These are phyloP conservation scores for Liasis olivaceus DNA, from an alignment of 2,797 vertebrate species.

Conservation along the genomic window DNA sequence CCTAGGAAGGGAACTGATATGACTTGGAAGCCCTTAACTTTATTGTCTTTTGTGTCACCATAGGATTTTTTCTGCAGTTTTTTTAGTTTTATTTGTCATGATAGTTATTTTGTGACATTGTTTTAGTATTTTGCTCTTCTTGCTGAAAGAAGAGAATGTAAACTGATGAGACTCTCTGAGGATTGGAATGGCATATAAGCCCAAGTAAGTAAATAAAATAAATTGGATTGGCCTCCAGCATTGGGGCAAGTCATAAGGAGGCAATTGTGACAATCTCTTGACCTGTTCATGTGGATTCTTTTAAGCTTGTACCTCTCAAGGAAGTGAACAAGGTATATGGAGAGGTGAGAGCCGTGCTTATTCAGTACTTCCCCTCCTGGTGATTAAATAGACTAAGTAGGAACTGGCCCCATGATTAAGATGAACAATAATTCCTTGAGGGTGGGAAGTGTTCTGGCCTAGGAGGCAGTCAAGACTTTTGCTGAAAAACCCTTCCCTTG, in stretches of 20 bases:
- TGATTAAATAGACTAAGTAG: neutral
- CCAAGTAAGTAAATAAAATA: neutral
- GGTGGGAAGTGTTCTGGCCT: neutral
- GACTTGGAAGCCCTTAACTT: too few species aligned
- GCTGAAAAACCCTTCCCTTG: neutral
- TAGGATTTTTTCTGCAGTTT: neutral
- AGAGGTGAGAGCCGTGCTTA: neutral
- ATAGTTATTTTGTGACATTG: neutral
- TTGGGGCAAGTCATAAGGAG: neutral
- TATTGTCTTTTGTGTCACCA: too few species aligned
- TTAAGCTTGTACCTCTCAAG: neutral
- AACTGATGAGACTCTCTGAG: neutral
- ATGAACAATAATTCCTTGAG: neutral
- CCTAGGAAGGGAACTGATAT: too few species aligned
- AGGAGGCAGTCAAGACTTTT: neutral
- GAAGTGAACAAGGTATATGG: neutral
- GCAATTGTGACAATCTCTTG: neutral
- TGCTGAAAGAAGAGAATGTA: neutral
- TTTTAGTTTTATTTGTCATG: neutral
- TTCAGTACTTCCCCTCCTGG: neutral
- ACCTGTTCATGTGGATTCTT: neutral
- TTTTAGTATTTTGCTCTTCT: neutral
- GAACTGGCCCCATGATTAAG: neutral
- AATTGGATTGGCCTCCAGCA: neutral
- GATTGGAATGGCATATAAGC: neutral